Evolutionary conservation across 2,888 invertebrate genomes (phyloP).

Genomic region (Dynastes hyllus): DNA sequence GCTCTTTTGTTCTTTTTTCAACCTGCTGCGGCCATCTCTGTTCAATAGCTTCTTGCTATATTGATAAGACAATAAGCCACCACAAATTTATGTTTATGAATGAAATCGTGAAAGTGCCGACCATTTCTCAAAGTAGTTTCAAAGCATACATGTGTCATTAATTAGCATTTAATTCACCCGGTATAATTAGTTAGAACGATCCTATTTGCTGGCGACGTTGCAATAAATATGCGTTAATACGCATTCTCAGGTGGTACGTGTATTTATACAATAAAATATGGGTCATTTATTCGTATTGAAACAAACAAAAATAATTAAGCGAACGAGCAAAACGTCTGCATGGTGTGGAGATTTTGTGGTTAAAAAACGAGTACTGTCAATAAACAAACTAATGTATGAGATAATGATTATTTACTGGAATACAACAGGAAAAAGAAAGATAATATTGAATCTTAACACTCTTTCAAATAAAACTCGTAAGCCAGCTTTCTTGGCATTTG

Average conservation of each 20-base stretch:
- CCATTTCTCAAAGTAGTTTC: slow-evolving; percentile 14
- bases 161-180: slow-evolving; percentile 5
- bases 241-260: slow-evolving; percentile 29
- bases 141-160: background rate
- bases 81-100: slow-evolving; percentile 34
- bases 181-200: slow-evolving; percentile 13
- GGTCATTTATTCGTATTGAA: background rate
- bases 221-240: slow-evolving; percentile 27
- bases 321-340: background rate
- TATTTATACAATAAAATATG: slow-evolving; percentile 31
- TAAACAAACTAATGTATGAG: too few species aligned
- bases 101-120: slow-evolving; percentile 4
- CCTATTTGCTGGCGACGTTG: slow-evolving; percentile 3
- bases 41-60: background rate
- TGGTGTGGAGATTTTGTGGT: background rate
- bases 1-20: slow-evolving; percentile 1
- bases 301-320: background rate
- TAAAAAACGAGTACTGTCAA: too few species aligned
- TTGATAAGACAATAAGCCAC: slow-evolving; percentile 28
- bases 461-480: too few species aligned
- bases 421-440: too few species aligned
- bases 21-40: background rate
- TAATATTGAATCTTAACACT: too few species aligned
- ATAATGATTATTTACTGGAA: too few species aligned
- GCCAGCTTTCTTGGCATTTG: too few species aligned